Percentiles rank a stretch among this genome's conserved stretches.
Conservation (phyloP, 2,888 invertebrate genomes). For the Creontiades dilutus region DNA sequence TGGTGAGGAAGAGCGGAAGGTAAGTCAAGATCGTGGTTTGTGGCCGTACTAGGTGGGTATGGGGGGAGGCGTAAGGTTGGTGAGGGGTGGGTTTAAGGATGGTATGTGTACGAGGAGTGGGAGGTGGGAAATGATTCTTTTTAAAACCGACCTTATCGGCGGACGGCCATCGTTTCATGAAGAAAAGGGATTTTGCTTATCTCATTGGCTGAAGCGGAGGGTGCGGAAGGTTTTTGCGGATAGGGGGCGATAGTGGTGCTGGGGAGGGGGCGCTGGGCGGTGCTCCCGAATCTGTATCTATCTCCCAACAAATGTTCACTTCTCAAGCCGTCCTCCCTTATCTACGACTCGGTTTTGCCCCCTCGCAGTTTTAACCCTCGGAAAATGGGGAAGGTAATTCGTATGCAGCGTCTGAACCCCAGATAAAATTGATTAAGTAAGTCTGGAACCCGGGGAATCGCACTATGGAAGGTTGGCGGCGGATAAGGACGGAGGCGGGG, state of each 20-base stretch:
- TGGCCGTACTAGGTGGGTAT: background rate
- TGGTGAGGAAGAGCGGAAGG: background rate
- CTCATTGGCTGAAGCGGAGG: conserved; percentile 38
- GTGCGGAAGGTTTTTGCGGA: conserved; percentile 11
- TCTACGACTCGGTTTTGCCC: conserved; percentile 46
- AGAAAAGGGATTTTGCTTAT: conserved; percentile 61
- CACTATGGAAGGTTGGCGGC: conserved; percentile 39
- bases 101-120: background rate
- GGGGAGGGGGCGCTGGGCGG: conserved; percentile 17
- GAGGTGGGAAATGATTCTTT: conserved; percentile 45
- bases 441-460: conserved; percentile 33
- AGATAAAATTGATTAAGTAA: conserved; percentile 71
- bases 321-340: conserved; percentile 61
- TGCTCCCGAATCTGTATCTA: conserved; percentile 60
- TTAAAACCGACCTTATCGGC: conserved; percentile 58
- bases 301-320: conserved; percentile 66
- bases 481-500: conserved; percentile 14
- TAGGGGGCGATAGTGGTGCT: background rate
- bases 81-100: background rate
- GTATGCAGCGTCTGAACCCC: conserved; percentile 67
- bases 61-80: background rate
- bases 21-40: conserved; percentile 5
- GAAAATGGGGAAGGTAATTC: conserved; percentile 66
- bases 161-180: conserved; percentile 54
- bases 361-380: conserved; percentile 56